Base-by-base conservation (phyloP, 2,797 vertebrate genomes). In the Brotula barbata region DNA sequence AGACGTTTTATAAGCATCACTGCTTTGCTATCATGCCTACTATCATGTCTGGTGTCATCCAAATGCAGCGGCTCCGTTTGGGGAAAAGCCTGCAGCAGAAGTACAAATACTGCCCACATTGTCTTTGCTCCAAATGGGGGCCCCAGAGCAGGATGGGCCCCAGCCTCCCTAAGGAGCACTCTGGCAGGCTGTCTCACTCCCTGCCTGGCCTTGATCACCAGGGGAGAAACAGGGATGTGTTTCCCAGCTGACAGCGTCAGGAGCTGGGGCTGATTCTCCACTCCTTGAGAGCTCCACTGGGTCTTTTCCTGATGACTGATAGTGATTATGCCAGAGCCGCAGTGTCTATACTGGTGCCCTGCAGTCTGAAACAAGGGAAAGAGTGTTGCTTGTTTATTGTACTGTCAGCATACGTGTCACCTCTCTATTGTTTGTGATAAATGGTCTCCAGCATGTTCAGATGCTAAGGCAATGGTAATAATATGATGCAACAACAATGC, bases 221-320 rank as follows among this genome's bases (percentile, higher is more conserved):
- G 61, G 75, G 75, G 73, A 84, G 69, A 73, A 13, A 49, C 41
- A 55, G 53, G 64, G 86, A 90, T 88, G 78, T 51, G 52, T 88
- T 88, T 85, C 78, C 78, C 84, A 87, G 86, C 84, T 89, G 90
- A 89, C 77, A 51, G 58, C 66, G 62, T 20, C 58, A 64, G 43
- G 62, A 60, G 47, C 34, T 44, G 15, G n/a, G 57, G 22, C 56
- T 59, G 42, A 46, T 58, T 71, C 82, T 85, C 50, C 66, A 33
- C 53, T 69, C 58, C 60, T 25, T 16, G 16, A 58, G 58, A 44
- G 10, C 63, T 76, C 61, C 60, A 58, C 52, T 47, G 34, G 51
- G 54, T 78, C 46, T 48, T 58, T 44, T 69, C 54, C 60, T 54
- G 73, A 83, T 73, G 72, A 85, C 59, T 49, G 12, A 70, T 28